phyloP scores from a whole-genome alignment of 1,140 invertebrate genomes.

The Argopecten irradians region DNA sequence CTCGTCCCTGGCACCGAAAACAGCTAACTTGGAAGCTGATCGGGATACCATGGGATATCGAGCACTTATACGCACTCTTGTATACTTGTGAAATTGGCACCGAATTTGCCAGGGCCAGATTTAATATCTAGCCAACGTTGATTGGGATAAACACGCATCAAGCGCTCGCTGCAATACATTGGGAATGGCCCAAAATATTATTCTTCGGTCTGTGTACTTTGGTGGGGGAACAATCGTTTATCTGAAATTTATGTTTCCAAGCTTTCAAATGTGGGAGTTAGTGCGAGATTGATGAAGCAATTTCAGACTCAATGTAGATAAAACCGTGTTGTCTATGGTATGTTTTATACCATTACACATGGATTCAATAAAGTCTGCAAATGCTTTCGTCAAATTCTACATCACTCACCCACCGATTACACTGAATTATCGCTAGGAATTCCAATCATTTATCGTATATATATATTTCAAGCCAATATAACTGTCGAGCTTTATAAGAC shows the following conservation, averaged over 20 bases:
- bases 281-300: not conserved
- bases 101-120: slow-evolving; percentile 4
- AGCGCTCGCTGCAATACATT: not conserved
- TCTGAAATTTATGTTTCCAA: not conserved
- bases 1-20: not conserved
- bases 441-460: not conserved
- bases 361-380: not conserved
- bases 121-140: slow-evolving; percentile 10
- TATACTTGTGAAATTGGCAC: slow-evolving; percentile 15
- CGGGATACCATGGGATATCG: not conserved
- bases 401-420: not conserved
- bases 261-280: not conserved
- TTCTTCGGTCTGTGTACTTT: not conserved
- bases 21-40: not conserved
- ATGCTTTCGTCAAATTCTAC: not conserved
- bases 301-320: not conserved
- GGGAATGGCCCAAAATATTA: not conserved
- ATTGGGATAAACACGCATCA: not conserved
- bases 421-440: not conserved
- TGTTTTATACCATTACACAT: not conserved
- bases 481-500: not conserved
- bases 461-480: not conserved
- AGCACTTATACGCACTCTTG: not conserved
- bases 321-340: not conserved
- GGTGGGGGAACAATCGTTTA: not conserved